Base-by-base conservation (phyloP, 2,113 vertebrate species). In the Brienomyrus brachyistius region DNA sequence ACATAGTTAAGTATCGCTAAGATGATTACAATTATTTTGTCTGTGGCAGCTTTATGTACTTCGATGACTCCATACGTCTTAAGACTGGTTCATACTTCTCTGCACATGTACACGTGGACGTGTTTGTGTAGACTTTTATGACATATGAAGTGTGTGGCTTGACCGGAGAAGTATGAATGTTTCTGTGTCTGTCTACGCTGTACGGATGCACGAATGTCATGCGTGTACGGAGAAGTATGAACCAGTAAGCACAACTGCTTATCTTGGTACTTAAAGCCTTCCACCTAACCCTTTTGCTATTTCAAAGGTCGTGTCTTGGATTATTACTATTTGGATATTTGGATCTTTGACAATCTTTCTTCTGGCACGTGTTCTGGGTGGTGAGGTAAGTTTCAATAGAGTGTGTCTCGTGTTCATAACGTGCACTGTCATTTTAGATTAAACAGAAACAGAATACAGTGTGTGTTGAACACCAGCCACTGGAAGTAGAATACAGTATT, bases 321-420 rank as follows among this genome's bases (percentile, higher is more conserved):
- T 99, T 92, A 98, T 99, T 95, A 99, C 98, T 91, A 99, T 99
- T 95, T 99, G 98, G 98, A 98, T 99, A 95, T 99, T 99, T 96
- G 98, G 98, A 92, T 99, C 98, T 19, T 92, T 99, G 93, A 99
- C 97, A 40, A 97, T 99, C 93, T 99, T 99, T 94, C 95, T 99
- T 93, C 94, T 99, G 94, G 98, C 98, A 90, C 97, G 98, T 92
- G 98, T 99, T 93, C 98, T 99, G 85, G 98, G 98, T 94, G 98
- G 98, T 92, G 98, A 99, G 94, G 98, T 99, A 95, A 96, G 97
- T 95, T 92, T 17, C 59, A 86, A 40, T 31, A 89, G 52, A 11
- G 52, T 56, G 8, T 84, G 6, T 84, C 8, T 48, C 19, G 0
- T 84, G 80, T 9, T 48, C 40, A 23, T n/a, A 84, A 19, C 48